These are phyloP conservation scores for Agrochola lychnidis DNA, from an alignment of 2,888 invertebrate genomes.

Conservation along the genomic window DNA sequence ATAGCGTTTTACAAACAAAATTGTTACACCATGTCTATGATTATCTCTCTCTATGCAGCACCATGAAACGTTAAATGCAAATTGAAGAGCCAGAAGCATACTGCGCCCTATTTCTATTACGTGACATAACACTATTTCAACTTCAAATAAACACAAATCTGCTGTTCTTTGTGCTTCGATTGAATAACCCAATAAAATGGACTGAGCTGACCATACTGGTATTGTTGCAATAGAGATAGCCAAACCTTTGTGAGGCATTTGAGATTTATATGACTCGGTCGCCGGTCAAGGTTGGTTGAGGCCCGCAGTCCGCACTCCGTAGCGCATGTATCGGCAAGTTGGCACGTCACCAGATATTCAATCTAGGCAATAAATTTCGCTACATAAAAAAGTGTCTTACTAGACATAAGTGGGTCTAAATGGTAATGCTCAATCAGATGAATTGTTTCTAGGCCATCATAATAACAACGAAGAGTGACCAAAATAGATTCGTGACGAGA, in stretches of 20 bases:
- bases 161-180: conserved; percentile 45
- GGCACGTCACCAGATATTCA: conserved; percentile 81
- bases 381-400: conserved; percentile 39
- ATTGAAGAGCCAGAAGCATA: conserved; percentile 29
- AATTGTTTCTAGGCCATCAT: conserved; percentile 38
- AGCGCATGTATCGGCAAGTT: conserved; percentile 76
- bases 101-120: conserved; percentile 23
- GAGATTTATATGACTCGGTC: conserved; percentile 77
- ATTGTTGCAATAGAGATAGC: conserved; percentile 68
- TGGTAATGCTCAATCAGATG: conserved; percentile 44
- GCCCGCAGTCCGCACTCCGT: conserved; percentile 85
- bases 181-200: conserved; percentile 53
- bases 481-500: conserved; percentile 48
- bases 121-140: conserved; percentile 29
- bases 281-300: conserved; percentile 87
- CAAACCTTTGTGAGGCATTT: conserved; percentile 72
- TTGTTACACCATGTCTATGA: conserved; percentile 9
- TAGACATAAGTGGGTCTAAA: conserved; percentile 45
- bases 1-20: background rate
- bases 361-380: conserved; percentile 67
- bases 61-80: conserved; percentile 30
- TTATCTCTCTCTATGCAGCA: conserved; percentile 5
- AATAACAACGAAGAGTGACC: conserved; percentile 40
- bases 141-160: conserved; percentile 32
- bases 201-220: conserved; percentile 57